Evolutionary conservation across 2,888 invertebrate genomes (phyloP).

Genomic region (Melieria crassipennis): DNA sequence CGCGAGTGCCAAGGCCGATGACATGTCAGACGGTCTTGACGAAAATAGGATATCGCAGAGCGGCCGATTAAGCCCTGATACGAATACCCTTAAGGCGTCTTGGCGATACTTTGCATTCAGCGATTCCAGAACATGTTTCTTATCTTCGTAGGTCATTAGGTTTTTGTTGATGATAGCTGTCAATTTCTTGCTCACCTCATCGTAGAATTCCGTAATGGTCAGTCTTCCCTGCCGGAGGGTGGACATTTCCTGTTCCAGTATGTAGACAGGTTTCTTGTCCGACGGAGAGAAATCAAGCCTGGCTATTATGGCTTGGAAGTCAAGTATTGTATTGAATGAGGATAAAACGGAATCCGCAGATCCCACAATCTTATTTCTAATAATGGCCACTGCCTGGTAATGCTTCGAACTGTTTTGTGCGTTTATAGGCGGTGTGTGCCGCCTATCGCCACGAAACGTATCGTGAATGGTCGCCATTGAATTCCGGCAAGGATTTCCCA

Average conservation of each 20-base stretch:
- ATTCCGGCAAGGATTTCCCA: constrained; percentile 21
- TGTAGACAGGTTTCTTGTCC: too few relatives aligned
- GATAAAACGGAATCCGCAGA: constrained; percentile 8
- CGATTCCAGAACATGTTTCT: constrained; percentile 22
- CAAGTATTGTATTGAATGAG: constrained; percentile 24
- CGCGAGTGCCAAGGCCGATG: constrained; percentile 30
- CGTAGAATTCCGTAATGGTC: too few relatives aligned
- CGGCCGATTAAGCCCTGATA: constrained; percentile 28
- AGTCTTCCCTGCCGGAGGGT: too few relatives aligned
- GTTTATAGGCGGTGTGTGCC: constrained; percentile 13
- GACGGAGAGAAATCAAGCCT: too few relatives aligned
- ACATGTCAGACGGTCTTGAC: constrained; percentile 30
- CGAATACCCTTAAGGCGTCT: constrained; percentile 26
- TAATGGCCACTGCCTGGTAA: constrained; percentile 10
- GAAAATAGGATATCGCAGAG: constrained; percentile 34
- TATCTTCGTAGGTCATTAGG: constrained; percentile 24
- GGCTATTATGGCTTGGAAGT: constrained; percentile 29
- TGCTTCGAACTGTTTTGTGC: constrained; percentile 8
- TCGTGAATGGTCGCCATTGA: constrained; percentile 25
- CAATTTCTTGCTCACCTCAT: too few relatives aligned
- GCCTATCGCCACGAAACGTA: constrained; percentile 38
- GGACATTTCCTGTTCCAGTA: too few relatives aligned
- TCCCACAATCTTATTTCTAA: constrained; percentile 5
- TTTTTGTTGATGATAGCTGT: too few relatives aligned
- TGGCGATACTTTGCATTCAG: constrained; percentile 37